Conservation (phyloP, 2,113 vertebrate genomes). For the Bolborhynchus lineola region DNA sequence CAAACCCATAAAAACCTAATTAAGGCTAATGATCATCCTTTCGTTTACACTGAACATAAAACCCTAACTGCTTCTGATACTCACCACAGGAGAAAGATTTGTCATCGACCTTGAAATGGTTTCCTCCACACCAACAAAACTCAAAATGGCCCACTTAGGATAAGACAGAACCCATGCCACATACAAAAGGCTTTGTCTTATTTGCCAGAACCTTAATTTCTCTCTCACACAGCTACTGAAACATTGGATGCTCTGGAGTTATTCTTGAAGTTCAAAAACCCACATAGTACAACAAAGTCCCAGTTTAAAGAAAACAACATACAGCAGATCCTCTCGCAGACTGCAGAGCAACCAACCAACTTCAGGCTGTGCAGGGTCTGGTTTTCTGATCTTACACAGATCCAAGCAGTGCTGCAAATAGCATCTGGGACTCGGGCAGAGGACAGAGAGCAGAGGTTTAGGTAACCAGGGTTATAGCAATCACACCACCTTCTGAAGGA, state of each 20-base stretch:
- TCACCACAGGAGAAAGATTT: neutral
- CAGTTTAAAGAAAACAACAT: neutral
- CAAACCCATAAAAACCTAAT: constrained; percentile 62
- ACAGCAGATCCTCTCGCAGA: neutral
- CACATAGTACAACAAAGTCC: neutral
- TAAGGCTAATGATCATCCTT: constrained; percentile 50
- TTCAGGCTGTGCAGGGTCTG: neutral
- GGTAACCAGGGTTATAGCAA: neutral
- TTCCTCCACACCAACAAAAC: neutral
- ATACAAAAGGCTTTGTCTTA: neutral
- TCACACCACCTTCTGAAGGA: neutral
- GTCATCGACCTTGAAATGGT: neutral
- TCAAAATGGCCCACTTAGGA: neutral
- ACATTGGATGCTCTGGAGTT: neutral
- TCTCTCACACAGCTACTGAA: neutral
- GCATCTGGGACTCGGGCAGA: neutral
- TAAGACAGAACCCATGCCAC: neutral
- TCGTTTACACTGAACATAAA: constrained; percentile 43
- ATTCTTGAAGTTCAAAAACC: neutral
- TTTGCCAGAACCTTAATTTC: neutral
- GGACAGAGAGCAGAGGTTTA: neutral
- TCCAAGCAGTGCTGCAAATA: neutral
- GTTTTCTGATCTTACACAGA: neutral
- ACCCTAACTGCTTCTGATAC: constrained; percentile 36
- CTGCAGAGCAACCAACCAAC: neutral